These are phyloP conservation scores for Cyrtorhinus lividipennis DNA, from an alignment of 1,140 invertebrate species.

Conservation along the genomic window DNA sequence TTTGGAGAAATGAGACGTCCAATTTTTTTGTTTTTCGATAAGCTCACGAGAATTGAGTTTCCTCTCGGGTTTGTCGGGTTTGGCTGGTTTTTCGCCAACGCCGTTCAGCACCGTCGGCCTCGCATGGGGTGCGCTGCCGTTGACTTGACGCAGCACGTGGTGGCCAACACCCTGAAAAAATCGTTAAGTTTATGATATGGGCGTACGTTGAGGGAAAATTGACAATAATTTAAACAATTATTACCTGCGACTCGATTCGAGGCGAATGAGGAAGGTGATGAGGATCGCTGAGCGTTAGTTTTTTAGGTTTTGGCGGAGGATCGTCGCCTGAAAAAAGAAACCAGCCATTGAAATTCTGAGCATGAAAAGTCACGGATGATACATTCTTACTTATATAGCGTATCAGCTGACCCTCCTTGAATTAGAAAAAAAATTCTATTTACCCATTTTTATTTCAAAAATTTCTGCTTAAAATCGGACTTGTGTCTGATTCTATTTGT, in stretches of 20 bases:
- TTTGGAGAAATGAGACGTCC: conserved; percentile 78
- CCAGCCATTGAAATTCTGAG: too few relatives aligned
- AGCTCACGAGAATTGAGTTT: conserved; percentile 69
- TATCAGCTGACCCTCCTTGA: too few relatives aligned
- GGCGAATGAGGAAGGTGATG: not conserved
- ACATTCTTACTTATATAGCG: too few relatives aligned
- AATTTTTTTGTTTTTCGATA: conserved; percentile 79
- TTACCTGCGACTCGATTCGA: not conserved
- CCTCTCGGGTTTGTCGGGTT: conserved; percentile 62
- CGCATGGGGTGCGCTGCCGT: conserved; percentile 5
- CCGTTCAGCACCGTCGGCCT: conserved; percentile 27
- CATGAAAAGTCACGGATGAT: not conserved
- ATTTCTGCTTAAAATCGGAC: too few relatives aligned
- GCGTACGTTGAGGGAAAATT: too few relatives aligned
- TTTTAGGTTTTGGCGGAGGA: conserved; percentile 16
- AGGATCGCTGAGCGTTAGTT: conserved; percentile 14
- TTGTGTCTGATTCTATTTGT: too few relatives aligned
- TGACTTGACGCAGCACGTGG: conserved; percentile 16
- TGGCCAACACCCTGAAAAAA: too few relatives aligned
- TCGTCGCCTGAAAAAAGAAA: not conserved
- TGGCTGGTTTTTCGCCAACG: conserved; percentile 34
- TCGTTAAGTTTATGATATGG: too few relatives aligned
- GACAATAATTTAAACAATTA: too few relatives aligned
- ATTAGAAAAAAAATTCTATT: too few relatives aligned
- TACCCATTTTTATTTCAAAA: too few relatives aligned